Evolutionary conservation across 2,113 vertebrate species (phyloP).

Genomic region (Pelecanus crispus): DNA sequence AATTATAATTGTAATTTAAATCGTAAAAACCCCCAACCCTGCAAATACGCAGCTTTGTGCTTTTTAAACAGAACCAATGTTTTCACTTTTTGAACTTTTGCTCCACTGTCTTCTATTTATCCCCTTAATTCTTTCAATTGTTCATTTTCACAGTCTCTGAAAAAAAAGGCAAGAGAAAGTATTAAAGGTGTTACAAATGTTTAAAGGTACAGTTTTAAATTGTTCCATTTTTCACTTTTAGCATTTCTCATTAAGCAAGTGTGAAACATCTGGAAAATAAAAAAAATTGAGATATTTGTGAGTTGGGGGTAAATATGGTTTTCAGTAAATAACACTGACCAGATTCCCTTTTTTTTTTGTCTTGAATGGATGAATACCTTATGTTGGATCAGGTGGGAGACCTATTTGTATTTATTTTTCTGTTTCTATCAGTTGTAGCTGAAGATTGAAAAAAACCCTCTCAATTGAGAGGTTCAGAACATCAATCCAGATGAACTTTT

Average conservation of each 20-base stretch:
- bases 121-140: background rate
- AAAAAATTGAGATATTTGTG: background rate
- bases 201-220: background rate
- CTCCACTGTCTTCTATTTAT: background rate
- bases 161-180: background rate
- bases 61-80: background rate
- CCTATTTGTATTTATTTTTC: background rate
- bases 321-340: background rate
- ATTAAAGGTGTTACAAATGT: background rate
- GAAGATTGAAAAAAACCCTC: background rate
- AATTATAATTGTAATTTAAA: background rate
- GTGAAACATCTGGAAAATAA: background rate
- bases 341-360: background rate
- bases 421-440: background rate
- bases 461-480: conserved; percentile 24
- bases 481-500: conserved; percentile 53
- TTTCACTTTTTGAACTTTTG: background rate
- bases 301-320: background rate
- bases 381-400: background rate
- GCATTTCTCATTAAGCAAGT: background rate
- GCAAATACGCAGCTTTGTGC: background rate
- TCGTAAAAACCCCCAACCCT: background rate
- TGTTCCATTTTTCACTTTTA: background rate
- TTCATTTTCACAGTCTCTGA: background rate
- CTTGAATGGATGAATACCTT: background rate